Percentiles rank a stretch among this genome's conserved stretches.
phyloP scores from a whole-genome alignment of 2,888 invertebrate species.

The Andrena fulva region DNA sequence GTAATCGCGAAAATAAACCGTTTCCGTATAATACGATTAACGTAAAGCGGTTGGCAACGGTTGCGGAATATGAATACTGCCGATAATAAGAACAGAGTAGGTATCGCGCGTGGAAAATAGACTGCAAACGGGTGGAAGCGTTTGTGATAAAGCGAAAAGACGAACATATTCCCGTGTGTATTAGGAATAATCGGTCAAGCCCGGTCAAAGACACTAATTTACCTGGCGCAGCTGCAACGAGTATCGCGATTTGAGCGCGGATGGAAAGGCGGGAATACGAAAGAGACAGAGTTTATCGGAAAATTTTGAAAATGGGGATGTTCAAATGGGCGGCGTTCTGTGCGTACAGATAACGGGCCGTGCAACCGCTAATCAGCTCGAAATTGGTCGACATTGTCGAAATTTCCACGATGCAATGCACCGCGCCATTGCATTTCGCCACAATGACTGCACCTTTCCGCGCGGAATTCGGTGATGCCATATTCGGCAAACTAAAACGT shows the following conservation, averaged over 20 bases:
- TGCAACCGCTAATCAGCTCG: conserved; percentile 43
- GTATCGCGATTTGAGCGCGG: not conserved
- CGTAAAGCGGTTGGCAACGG: not conserved
- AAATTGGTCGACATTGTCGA: conserved; percentile 42
- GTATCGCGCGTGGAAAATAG: not conserved
- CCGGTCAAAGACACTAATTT: not conserved
- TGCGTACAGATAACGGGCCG: conserved; percentile 16
- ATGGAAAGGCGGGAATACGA: not conserved
- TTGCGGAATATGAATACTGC: no score
- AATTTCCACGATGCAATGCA: conserved; percentile 17
- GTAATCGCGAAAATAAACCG: not conserved
- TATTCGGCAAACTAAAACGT: conserved; percentile 30
- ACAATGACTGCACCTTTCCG: conserved; percentile 25
- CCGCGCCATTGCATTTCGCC: conserved; percentile 26
- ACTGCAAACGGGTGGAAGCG: not conserved
- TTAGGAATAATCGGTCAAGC: conserved; percentile 2
- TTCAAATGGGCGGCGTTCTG: not conserved
- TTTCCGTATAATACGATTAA: not conserved
- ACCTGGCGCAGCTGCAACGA: not conserved
- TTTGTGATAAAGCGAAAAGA: not conserved
- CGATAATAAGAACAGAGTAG: not conserved
- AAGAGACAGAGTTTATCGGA: conserved; percentile 5
- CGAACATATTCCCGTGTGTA: not conserved
- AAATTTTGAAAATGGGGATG: conserved; percentile 12
- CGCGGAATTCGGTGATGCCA: conserved; percentile 19